Percentiles rank a stretch among this genome's conserved stretches.
These are phyloP conservation scores for Martes flavigula DNA, from an alignment of 2,797 vertebrate species.

Conservation along the genomic window DNA sequence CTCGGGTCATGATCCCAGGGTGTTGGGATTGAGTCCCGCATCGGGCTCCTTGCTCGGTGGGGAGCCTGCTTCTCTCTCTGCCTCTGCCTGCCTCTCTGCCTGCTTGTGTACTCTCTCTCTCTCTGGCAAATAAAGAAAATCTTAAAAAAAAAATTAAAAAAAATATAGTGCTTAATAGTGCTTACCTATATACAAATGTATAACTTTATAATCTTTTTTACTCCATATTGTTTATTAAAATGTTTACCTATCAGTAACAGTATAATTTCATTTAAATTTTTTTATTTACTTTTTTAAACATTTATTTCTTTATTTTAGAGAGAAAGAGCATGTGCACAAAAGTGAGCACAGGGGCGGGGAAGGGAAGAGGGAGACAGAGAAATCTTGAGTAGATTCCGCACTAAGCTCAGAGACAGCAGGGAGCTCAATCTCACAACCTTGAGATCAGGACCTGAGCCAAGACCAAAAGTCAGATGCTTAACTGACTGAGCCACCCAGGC, in stretches of 20 bases:
- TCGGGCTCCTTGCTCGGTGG: too few species aligned
- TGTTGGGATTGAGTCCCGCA: too few species aligned
- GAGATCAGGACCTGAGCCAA: not conserved
- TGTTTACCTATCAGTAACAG: not conserved
- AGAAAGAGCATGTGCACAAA: not conserved
- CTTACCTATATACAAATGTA: not conserved
- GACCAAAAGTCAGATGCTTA: not conserved
- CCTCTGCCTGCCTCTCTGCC: too few species aligned
- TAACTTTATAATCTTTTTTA: not conserved
- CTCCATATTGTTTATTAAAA: not conserved
- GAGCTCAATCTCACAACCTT: not conserved
- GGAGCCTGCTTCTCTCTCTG: too few species aligned
- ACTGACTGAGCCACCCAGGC: not conserved
- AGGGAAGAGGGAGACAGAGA: not conserved
- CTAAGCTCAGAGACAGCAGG: not conserved
- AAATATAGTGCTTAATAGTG: not conserved
- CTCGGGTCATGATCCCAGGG: too few species aligned
- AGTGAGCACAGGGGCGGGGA: not conserved
- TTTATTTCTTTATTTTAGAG: not conserved
- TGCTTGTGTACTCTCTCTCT: too few species aligned
- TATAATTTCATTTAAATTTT: not conserved
- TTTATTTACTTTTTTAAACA: not conserved
- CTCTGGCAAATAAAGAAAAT: too few species aligned
- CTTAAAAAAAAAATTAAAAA: too few species aligned
- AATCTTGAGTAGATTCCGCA: not conserved